Base-by-base conservation (phyloP, 2,113 vertebrate species). In the Rhineura floridana region DNA sequence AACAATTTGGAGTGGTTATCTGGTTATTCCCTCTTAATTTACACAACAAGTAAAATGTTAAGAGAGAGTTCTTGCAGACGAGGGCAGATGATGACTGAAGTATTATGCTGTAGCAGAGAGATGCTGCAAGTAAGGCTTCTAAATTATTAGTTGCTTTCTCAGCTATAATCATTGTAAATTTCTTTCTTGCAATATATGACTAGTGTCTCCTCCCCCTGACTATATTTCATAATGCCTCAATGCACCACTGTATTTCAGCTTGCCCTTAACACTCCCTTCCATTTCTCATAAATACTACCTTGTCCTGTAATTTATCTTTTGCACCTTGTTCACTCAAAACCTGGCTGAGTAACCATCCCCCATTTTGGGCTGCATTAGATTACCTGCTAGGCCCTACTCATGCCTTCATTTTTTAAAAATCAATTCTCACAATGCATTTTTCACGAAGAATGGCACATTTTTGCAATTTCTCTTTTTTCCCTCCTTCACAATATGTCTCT, bases 251-350 rank as follows among this genome's bases (percentile, higher is more conserved):
- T 6, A 46, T 69, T 85, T 91, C 3, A 89, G 23, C 23, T 83
- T 0, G 0, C 84, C 52, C 84, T 81, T 93, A 48, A 90, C 86
- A 81, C 76, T 89, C 83, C 86, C 88, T 5, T 83, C 87, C 44
- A 88, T 77, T 89, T 94, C 85, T 86, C 83, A 83, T 82, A 94
- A 94, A 93, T 73, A 93, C 80, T 33, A 59, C 33, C 83, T 93
- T 65, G 83, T 21, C 11, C 79, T 88, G 1, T 81, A 91, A 91
- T 94, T 93, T 69, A 89, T 92, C 93, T 87, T 84, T 87, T 85
- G 84, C 39, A 84, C 46, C 76, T 86, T 65, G 59, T 91, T 91
- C 30, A 77, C 88, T 90, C 93, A 88, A 89, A 87, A 91, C 48
- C 85, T 44, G 15, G 42, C 15, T 89, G 62, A 93, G 65, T 55